phyloP scores from a whole-genome alignment of 1,140 invertebrate species.

The Neelides sp. region DNA sequence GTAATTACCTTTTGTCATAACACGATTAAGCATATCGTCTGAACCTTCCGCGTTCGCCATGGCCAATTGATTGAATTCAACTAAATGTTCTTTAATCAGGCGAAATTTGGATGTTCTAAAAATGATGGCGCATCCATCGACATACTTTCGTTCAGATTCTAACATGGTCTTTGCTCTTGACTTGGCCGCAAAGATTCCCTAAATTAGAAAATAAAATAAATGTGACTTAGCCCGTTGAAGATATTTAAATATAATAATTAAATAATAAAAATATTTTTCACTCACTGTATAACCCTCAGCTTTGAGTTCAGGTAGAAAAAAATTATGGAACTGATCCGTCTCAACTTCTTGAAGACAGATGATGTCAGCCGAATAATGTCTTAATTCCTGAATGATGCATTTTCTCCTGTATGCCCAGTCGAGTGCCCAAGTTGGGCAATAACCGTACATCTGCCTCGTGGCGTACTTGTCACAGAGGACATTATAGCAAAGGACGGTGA shows the following conservation, averaged over 20 bases:
- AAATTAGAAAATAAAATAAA: not conserved
- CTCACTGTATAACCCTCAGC: constrained; percentile 63
- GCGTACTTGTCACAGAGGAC: constrained; percentile 98
- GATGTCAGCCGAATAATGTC: constrained; percentile 92
- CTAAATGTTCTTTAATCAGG: constrained; percentile 85
- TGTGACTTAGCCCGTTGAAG: not conserved
- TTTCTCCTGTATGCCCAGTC: constrained; percentile 98
- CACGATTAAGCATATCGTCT: constrained; percentile 96
- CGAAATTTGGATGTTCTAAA: constrained; percentile 86
- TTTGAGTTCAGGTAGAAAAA: constrained; percentile 88
- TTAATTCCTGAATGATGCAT: constrained; percentile 92
- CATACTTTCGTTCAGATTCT: constrained; percentile 89
- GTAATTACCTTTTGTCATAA: constrained; percentile 73
- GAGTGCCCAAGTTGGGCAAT: constrained; percentile 92
- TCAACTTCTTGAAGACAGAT: constrained; percentile 79
- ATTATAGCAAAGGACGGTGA: constrained; percentile 99
- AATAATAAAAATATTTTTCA: not conserved
- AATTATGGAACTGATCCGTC: constrained; percentile 96
- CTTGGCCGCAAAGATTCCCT: constrained; percentile 98
- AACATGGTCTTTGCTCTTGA: constrained; percentile 97
- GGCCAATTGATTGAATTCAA: constrained; percentile 68
- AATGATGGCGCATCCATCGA: constrained; percentile 99
- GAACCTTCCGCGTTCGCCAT: constrained; percentile 66
- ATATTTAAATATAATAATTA: not conserved
- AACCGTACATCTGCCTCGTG: constrained; percentile 88